Evolutionary conservation across 2,113 vertebrate genomes (phyloP).

Genomic region (Tetrao urogallus): DNA sequence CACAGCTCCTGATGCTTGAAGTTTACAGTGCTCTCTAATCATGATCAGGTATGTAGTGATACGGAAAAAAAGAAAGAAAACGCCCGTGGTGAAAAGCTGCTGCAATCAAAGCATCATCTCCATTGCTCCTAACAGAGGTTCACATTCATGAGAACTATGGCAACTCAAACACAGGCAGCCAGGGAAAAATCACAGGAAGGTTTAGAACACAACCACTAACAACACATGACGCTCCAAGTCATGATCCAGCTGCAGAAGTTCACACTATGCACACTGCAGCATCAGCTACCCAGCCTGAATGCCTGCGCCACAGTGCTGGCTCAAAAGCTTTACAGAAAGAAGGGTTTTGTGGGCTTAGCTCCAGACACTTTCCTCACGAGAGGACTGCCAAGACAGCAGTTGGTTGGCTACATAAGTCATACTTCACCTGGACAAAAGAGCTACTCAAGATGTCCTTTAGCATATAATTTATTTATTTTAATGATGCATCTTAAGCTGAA

Average conservation of each 20-base stretch:
- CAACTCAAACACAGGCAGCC: neutral
- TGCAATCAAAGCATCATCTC: neutral
- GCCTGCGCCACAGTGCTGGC: neutral
- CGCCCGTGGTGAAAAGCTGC: neutral
- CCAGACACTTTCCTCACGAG: neutral
- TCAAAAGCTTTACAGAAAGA: neutral
- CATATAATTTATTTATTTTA: too few relatives aligned
- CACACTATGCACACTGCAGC: neutral
- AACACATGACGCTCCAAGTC: neutral
- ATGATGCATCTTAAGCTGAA: neutral
- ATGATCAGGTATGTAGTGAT: rapidly evolving
- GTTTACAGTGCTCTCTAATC: neutral
- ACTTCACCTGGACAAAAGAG: neutral
- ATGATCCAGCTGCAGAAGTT: neutral
- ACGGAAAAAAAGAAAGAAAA: neutral
- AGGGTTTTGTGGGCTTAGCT: neutral
- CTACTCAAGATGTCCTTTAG: neutral
- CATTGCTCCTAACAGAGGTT: too few relatives aligned
- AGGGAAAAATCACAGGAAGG: neutral
- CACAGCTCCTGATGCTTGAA: neutral
- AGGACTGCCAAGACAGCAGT: neutral
- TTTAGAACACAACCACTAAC: neutral
- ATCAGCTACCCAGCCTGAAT: neutral
- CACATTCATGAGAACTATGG: too few relatives aligned
- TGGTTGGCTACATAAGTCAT: neutral